These are phyloP conservation scores for Dendrocopos noguchii DNA, from an alignment of 2,113 vertebrate species.

Conservation along the genomic window DNA sequence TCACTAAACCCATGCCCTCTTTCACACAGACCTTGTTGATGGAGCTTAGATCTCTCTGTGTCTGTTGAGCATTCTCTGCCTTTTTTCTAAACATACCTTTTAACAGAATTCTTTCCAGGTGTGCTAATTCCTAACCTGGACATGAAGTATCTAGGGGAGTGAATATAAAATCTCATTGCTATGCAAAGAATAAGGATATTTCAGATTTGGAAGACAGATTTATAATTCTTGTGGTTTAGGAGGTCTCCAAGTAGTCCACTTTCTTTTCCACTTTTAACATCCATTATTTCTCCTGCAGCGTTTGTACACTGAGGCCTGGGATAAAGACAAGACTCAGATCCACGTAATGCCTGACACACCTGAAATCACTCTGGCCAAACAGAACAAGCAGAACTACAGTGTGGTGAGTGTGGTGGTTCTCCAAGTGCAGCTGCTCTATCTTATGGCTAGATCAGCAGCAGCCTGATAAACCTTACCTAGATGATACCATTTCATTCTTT, in stretches of 20 bases:
- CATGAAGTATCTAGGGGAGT: neutral
- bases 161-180: neutral
- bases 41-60: no score
- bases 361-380: conserved; percentile 77
- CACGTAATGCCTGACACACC: conserved; percentile 86
- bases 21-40: no score
- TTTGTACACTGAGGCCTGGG: conserved; percentile 84
- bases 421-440: neutral
- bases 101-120: neutral
- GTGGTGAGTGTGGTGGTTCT: conserved; percentile 70
- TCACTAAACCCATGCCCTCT: no score
- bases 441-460: neutral
- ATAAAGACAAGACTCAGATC: conserved; percentile 82
- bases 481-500: no score
- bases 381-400: conserved; percentile 88
- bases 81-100: neutral
- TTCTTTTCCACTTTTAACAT: neutral
- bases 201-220: neutral
- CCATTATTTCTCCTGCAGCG: conserved; percentile 53
- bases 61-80: neutral
- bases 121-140: neutral
- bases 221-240: neutral
- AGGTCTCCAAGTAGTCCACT: neutral
- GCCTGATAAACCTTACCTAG: neutral
- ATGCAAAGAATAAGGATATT: neutral